Conservation (phyloP, 2,888 invertebrate species). For the Nyleta sp. region DNA sequence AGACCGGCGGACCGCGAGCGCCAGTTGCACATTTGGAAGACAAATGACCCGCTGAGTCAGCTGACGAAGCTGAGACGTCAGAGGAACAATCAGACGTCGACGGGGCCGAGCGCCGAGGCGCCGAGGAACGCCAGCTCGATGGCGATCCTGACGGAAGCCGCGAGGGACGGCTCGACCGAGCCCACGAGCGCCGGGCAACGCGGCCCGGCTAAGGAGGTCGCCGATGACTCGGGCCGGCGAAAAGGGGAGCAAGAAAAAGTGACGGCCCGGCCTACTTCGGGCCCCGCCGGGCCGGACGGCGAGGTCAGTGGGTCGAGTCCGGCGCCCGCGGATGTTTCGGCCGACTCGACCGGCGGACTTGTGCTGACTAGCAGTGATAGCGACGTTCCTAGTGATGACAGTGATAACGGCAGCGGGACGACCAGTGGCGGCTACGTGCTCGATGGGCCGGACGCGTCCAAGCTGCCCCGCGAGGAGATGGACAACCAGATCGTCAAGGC, state of each 20-base stretch:
- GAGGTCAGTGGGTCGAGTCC: slow-evolving; percentile 58
- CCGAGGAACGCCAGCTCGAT: slow-evolving; percentile 24
- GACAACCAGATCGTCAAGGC: slow-evolving; percentile 51
- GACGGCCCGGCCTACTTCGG: slow-evolving; percentile 57
- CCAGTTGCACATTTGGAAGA: slow-evolving; percentile 63
- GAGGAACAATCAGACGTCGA: slow-evolving; percentile 25
- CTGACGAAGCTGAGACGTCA: slow-evolving; percentile 40
- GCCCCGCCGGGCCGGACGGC: slow-evolving; percentile 31
- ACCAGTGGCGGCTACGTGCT: background rate
- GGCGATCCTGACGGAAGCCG: slow-evolving; percentile 38
- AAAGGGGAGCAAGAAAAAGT: slow-evolving; percentile 62
- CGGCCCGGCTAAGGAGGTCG: slow-evolving; percentile 49
- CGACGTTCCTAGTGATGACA: background rate
- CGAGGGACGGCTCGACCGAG: slow-evolving; percentile 16
- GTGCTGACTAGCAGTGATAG: slow-evolving; percentile 48
- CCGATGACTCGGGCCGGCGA: slow-evolving; percentile 45
- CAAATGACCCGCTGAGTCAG: slow-evolving; percentile 55
- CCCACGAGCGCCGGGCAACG: slow-evolving; percentile 19
- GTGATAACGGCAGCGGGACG: no score
- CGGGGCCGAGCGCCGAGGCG: slow-evolving; percentile 2
- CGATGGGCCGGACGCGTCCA: slow-evolving; percentile 5
- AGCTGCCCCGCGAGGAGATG: slow-evolving; percentile 24
- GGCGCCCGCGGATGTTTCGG: slow-evolving; percentile 27
- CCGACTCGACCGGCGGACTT: slow-evolving; percentile 23
- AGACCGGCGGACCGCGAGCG: slow-evolving; percentile 73